phyloP scores from a whole-genome alignment of 2,113 vertebrate genomes.

The Zosterops borbonicus region DNA sequence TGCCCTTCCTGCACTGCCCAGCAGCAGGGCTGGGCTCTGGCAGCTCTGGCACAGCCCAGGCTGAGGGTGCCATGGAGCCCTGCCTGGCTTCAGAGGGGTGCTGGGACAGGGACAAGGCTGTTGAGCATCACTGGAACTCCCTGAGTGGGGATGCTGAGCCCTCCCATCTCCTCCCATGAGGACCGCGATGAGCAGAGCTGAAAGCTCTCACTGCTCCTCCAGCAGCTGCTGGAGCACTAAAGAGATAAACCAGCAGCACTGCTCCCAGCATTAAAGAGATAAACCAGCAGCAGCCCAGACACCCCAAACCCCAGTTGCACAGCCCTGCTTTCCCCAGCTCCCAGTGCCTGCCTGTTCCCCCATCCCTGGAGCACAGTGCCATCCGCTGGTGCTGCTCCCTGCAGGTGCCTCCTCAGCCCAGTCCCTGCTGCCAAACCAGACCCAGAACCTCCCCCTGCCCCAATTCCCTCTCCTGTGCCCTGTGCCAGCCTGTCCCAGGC shows the following conservation, averaged over 20 bases:
- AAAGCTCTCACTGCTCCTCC: background rate
- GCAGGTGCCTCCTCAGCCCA: background rate
- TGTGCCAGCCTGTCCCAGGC: background rate
- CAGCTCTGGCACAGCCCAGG: background rate
- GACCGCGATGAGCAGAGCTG: accelerated
- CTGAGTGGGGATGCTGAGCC: accelerated
- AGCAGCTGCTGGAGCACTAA: background rate
- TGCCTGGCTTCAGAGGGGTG: accelerated
- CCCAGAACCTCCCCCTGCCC: background rate
- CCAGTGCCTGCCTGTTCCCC: accelerated
- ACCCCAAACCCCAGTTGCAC: accelerated
- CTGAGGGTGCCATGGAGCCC: accelerated
- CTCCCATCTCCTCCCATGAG: accelerated
- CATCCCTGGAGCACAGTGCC: constrained; percentile 16
- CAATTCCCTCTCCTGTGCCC: background rate
- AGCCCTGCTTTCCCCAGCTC: background rate
- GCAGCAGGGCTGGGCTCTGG: background rate
- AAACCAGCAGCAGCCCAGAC: background rate
- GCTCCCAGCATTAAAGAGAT: background rate
- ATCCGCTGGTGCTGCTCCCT: background rate
- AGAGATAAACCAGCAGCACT: background rate
- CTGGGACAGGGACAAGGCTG: background rate
- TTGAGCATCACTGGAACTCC: no score
- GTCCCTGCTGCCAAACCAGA: background rate
- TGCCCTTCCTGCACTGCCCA: accelerated